A percentile compares a stretch with the other conserved stretches of the same genome.
Conservation (phyloP, 1,140 invertebrate genomes). For the Heliconius himera region DNA sequence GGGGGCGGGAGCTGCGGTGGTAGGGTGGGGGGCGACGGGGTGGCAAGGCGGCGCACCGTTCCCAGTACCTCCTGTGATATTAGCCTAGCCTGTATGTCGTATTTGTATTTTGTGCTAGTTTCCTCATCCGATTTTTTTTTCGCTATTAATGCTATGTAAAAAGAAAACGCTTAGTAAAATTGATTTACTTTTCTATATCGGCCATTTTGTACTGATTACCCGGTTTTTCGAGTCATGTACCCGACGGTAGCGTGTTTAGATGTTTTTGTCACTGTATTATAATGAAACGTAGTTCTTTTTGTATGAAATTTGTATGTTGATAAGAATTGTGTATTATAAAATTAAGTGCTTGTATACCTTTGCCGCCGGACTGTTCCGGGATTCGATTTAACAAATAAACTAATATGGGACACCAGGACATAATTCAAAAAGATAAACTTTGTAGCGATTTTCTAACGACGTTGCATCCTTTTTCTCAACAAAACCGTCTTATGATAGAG, state of each 20-base stretch:
- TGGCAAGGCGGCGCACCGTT: slow-evolving; percentile 58
- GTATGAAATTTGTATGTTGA: slow-evolving; percentile 71
- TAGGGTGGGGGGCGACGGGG: slow-evolving; percentile 35
- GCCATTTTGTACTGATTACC: slow-evolving; percentile 74
- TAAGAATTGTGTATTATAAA: slow-evolving; percentile 68
- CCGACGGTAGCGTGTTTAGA: slow-evolving; percentile 65
- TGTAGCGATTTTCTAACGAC: slow-evolving; percentile 42
- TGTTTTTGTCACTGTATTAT: slow-evolving; percentile 54
- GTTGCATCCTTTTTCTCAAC: slow-evolving; percentile 40
- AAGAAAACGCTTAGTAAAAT: slow-evolving; percentile 62
- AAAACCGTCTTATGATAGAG: slow-evolving; percentile 37
- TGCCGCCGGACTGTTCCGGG: slow-evolving; percentile 35
- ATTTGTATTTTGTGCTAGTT: slow-evolving; percentile 73
- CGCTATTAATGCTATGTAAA: slow-evolving; percentile 71
- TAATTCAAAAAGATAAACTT: slow-evolving; percentile 50
- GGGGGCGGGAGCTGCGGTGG: slow-evolving; percentile 44
- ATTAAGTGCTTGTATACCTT: slow-evolving; percentile 63
- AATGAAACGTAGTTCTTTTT: slow-evolving; percentile 60
- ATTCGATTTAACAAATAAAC: slow-evolving; percentile 36
- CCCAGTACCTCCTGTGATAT: slow-evolving; percentile 80
- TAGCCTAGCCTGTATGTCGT: slow-evolving; percentile 80
- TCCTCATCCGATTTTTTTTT: slow-evolving; percentile 71
- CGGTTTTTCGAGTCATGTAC: slow-evolving; percentile 68
- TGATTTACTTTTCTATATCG: slow-evolving; percentile 63
- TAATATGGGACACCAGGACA: slow-evolving; percentile 39